phyloP scores from a whole-genome alignment of 2,888 invertebrate genomes.

The Euzophera pinguis region DNA sequence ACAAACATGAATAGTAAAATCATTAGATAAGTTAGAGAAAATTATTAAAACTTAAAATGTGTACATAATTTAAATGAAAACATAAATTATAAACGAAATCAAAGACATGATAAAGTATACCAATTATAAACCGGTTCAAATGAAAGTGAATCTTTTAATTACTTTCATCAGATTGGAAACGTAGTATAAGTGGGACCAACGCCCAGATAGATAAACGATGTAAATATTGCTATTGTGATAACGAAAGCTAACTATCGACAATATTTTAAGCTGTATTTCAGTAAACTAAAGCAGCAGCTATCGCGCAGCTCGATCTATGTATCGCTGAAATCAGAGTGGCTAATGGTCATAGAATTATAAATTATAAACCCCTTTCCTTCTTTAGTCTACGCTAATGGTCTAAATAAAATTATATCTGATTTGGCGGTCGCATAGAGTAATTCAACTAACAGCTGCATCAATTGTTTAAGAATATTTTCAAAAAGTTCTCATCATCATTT shows the following conservation, averaged over 20 bases:
- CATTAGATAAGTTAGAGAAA: constrained; percentile 13
- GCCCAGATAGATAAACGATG: constrained; percentile 36
- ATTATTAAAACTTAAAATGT: constrained; percentile 4
- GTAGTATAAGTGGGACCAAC: constrained; percentile 35
- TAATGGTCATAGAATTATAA: no score
- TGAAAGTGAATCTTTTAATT: constrained; percentile 66
- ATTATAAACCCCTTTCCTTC: no score
- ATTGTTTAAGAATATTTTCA: no score
- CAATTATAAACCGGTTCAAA: constrained; percentile 45
- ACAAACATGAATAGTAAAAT: no score
- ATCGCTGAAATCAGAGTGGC: no score
- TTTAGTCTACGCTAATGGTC: no score
- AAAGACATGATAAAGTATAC: background rate
- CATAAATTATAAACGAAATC: background rate
- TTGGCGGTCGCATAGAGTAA: no score
- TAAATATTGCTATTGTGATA: constrained; percentile 2
- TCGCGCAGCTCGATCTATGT: no score
- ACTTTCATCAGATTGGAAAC: constrained; percentile 57
- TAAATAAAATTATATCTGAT: no score
- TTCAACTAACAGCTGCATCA: no score
- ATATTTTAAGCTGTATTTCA: background rate
- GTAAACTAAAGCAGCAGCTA: no score
- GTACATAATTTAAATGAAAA: background rate
- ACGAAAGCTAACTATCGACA: background rate
- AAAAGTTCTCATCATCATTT: no score